Evolutionary conservation across 2,888 invertebrate species (phyloP).

Genomic region (Caenorhabditis sp.): DNA sequence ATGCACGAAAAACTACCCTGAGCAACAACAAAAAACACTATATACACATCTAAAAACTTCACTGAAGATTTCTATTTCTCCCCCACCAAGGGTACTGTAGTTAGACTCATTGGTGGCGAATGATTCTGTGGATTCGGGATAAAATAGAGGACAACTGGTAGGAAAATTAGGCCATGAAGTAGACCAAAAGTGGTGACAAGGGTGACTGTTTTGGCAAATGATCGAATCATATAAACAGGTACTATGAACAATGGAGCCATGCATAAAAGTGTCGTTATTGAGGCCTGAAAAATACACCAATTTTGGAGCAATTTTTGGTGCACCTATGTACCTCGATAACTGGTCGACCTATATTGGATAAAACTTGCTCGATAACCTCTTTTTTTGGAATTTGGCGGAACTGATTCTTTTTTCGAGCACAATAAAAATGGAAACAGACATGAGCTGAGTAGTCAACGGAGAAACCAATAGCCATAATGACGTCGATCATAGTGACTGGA

Average conservation of each 20-base stretch:
- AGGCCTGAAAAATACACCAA: constrained; percentile 43
- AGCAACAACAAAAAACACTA: constrained; percentile 11
- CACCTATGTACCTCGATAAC: constrained; percentile 53
- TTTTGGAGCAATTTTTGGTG: neutral
- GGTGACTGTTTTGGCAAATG: constrained; percentile 60
- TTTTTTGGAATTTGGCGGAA: constrained; percentile 16
- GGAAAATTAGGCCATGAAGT: constrained; percentile 62
- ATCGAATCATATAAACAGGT: constrained; percentile 61
- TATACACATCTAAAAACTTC: neutral
- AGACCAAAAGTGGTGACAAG: constrained; percentile 53
- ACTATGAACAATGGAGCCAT: constrained; percentile 65
- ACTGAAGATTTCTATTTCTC: constrained; percentile 17
- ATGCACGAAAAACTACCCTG: constrained; percentile 16
- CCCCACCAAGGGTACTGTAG: constrained; percentile 23
- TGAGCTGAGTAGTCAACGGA: constrained; percentile 79
- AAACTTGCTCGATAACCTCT: constrained; percentile 38
- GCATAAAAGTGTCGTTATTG: constrained; percentile 63
- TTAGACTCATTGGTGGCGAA: constrained; percentile 16
- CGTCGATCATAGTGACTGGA: constrained; percentile 65
- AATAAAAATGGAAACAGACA: constrained; percentile 85
- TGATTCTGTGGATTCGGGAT: constrained; percentile 24
- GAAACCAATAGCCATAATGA: constrained; percentile 80
- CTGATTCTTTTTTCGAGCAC: constrained; percentile 17
- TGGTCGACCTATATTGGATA: constrained; percentile 57
- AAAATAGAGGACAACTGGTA: constrained; percentile 56